Conservation (phyloP, 2,113 vertebrate genomes). For the Scalopus aquaticus region DNA sequence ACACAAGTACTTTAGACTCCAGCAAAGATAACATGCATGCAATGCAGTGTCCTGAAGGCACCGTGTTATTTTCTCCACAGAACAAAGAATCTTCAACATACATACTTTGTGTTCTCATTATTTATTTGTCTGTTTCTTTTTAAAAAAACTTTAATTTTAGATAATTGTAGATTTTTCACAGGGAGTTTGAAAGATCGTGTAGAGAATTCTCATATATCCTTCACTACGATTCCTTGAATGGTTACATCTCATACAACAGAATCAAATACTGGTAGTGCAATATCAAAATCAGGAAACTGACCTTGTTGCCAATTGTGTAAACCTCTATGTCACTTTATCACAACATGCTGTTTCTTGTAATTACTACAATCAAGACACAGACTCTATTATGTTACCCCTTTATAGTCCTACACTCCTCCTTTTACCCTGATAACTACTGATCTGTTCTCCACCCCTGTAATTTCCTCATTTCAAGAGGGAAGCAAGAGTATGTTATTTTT, state of each 20-base stretch:
- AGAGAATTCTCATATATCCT: not conserved
- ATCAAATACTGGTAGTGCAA: not conserved
- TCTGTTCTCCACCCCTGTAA: not conserved
- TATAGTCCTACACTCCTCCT: too few species aligned
- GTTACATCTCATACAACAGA: not conserved
- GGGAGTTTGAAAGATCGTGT: not conserved
- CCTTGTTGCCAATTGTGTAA: not conserved
- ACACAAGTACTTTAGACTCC: not conserved
- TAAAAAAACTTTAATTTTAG: not conserved
- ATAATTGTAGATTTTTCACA: not conserved
- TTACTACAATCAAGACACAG: not conserved
- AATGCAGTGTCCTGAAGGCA: not conserved
- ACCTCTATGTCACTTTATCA: not conserved
- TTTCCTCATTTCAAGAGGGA: not conserved
- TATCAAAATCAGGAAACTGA: not conserved
- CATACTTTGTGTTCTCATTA: not conserved
- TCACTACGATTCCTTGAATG: not conserved
- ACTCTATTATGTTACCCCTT: not conserved
- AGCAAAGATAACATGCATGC: not conserved
- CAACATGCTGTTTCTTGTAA: not conserved
- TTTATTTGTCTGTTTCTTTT: not conserved
- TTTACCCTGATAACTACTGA: too few species aligned
- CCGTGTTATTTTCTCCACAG: not conserved
- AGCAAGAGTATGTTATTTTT: not conserved
- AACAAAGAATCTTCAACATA: not conserved